A percentile compares a stretch with the other conserved stretches of the same genome.
phyloP scores from a whole-genome alignment of 2,888 invertebrate genomes.

The Meganola albula region DNA sequence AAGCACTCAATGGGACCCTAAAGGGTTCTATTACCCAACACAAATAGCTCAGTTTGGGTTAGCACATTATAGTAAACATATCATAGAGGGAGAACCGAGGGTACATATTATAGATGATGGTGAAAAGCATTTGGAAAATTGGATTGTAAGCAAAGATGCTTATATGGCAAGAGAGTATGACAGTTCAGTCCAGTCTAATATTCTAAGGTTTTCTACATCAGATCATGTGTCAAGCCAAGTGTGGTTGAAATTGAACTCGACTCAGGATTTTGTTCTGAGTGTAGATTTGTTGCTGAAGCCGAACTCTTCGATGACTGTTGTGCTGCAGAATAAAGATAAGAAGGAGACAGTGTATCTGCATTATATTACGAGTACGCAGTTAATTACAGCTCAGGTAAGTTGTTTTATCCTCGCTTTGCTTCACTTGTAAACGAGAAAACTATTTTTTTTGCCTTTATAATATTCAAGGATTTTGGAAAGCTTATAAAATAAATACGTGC shows the following conservation, averaged over 20 bases:
- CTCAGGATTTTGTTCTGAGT: constrained; percentile 84
- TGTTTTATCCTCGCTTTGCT: no score
- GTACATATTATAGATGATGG: constrained; percentile 85
- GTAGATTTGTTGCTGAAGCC: constrained; percentile 83
- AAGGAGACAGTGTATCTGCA: constrained; percentile 88
- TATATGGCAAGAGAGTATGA: constrained; percentile 80
- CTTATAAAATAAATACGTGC: no score
- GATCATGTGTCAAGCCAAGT: constrained; percentile 83
- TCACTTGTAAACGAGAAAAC: no score
- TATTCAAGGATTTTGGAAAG: no score
- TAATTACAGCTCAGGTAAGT: constrained; percentile 84
- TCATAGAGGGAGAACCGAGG: constrained; percentile 90
- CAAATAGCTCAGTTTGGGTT: constrained; percentile 99
- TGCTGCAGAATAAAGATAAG: constrained; percentile 85
- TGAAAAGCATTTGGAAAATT: constrained; percentile 81
- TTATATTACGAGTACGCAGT: constrained; percentile 85
- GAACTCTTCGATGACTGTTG: constrained; percentile 89
- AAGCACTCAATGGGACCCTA: constrained; percentile 97
- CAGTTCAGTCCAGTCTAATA: constrained; percentile 74
- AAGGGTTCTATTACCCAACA: constrained; percentile 98
- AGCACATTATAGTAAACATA: constrained; percentile 97
- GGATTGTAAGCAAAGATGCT: constrained; percentile 86
- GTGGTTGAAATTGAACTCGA: constrained; percentile 74
- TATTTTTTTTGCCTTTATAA: no score
- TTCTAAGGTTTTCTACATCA: constrained; percentile 85